Evolutionary conservation across 1,140 invertebrate species (phyloP), one percentile per base, ranked within the genome.

Genomic region (Mya arenaria): DNA sequence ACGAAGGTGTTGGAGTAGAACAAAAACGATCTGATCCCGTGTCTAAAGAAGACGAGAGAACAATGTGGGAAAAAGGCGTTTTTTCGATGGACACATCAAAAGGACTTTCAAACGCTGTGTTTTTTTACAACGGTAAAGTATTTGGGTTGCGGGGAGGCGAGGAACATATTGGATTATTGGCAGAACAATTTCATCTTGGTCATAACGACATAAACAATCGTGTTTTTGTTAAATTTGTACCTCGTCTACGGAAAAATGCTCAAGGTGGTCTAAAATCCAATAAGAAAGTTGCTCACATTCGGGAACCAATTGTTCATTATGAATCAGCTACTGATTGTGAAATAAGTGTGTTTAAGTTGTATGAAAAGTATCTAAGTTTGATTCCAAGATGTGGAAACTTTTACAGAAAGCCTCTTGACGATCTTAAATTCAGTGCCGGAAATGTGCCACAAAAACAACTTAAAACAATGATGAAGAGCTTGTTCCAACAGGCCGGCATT

Each of bases 261-360:
- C 55, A 58, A 58, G 6, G 55, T 6, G 55, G 6, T 58, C 30
- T 58, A n/a, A 58, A 58, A n/a, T 28, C n/a, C 8, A 23, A n/a
- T 5, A 58, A 58, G 30, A 58, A 58, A n/a, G 6, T 28, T 8
- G 6, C 6, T 5, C 8, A 28, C 55, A 8, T 58, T 23, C n/a
- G n/a, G 55, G n/a, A 58, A n/a, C 55, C n/a, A 58, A 58, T 58
- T 8, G 30, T 58, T 58, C 55, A 58, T 58, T 58, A 58, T n/a
- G 55, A 58, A 8, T 28, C n/a, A 28, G 55, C n/a, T 5, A n/a
- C 8, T 23, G n/a, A n/a, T 6, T 23, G 30, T 58, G 5, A 5
- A 23, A 8, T 23, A n/a, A 58, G 55, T 58, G 30, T 58, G n/a
- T 58, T 23, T 58, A 58, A n/a, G n/a, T 8, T 58, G n/a, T 58